Evolutionary conservation across 2,113 vertebrate species (phyloP).

Genomic region (Coryphaenoides rupestris): DNA sequence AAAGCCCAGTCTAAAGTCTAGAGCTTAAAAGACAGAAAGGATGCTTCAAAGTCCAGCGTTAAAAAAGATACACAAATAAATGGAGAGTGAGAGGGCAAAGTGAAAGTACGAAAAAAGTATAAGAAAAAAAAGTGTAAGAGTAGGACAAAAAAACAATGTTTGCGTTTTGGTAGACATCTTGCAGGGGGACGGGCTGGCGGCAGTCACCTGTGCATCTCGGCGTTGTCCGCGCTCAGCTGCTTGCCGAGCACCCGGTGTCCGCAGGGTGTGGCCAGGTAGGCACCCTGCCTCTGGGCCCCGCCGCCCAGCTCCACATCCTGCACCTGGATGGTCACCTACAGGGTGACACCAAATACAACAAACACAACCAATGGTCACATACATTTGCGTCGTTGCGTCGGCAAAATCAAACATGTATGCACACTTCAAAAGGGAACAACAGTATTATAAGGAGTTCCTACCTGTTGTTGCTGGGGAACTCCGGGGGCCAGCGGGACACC

Average conservation of each 20-base stretch:
- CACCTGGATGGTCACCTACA: constrained; percentile 91
- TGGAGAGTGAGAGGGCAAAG: too few relatives aligned
- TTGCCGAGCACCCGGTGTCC: constrained; percentile 92
- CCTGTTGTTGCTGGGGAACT: constrained; percentile 84
- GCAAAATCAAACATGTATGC: too few relatives aligned
- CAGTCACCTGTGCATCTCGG: constrained; percentile 91
- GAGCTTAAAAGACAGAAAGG: too few relatives aligned
- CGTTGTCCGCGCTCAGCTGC: constrained; percentile 96
- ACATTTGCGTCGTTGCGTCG: too few relatives aligned
- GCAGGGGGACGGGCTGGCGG: constrained; percentile 15
- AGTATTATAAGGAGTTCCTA: constrained; percentile 40
- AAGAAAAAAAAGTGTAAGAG: not conserved
- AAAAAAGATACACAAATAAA: too few relatives aligned
- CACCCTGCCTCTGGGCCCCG: constrained; percentile 74
- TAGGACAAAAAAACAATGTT: not conserved
- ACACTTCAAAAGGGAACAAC: too few relatives aligned
- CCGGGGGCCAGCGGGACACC: constrained; percentile 59
- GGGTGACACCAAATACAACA: not conserved
- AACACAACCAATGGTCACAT: too few relatives aligned
- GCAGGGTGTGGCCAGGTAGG: constrained; percentile 83
- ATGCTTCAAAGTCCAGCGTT: too few relatives aligned
- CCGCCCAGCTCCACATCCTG: constrained; percentile 86
- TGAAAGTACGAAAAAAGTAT: not conserved
- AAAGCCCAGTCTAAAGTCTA: too few relatives aligned
- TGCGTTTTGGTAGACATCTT: constrained; percentile 15